Evolutionary conservation across 2,888 invertebrate genomes (phyloP).

Genomic region (Tribolium freemani): DNA sequence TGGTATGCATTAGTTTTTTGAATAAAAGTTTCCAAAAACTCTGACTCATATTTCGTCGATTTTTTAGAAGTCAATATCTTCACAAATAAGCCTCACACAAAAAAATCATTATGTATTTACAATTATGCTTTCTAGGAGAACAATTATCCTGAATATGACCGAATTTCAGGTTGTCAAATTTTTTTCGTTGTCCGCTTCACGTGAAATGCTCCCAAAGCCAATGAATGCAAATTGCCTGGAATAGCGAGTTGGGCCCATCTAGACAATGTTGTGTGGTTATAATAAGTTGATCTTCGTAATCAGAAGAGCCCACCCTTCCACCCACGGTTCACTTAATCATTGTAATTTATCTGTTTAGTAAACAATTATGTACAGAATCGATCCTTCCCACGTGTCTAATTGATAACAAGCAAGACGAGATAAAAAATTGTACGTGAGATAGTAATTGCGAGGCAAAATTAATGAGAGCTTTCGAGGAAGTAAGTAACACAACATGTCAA

Average conservation of each 20-base stretch:
- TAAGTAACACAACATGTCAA: slow-evolving; percentile 25
- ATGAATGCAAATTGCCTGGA: slow-evolving; percentile 32
- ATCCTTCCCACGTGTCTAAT: slow-evolving; percentile 30
- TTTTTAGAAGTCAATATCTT: too few relatives aligned
- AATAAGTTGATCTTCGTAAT: slow-evolving; percentile 27
- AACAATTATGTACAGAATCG: slow-evolving; percentile 41
- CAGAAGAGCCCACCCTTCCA: slow-evolving; percentile 34
- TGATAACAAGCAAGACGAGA: slow-evolving; percentile 9
- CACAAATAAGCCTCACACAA: too few relatives aligned
- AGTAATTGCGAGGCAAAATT: slow-evolving; percentile 13
- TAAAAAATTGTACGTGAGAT: not conserved
- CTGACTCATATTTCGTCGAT: too few relatives aligned
- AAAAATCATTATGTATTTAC: too few relatives aligned
- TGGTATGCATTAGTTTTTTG: too few relatives aligned
- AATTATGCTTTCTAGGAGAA: too few relatives aligned
- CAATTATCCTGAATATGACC: too few relatives aligned
- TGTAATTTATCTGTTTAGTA: slow-evolving; percentile 43
- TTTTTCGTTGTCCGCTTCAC: too few relatives aligned
- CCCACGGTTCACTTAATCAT: slow-evolving; percentile 39
- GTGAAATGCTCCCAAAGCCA: too few relatives aligned
- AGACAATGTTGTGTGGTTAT: slow-evolving; percentile 15
- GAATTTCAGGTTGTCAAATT: too few relatives aligned
- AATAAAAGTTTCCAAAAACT: too few relatives aligned
- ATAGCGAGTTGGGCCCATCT: slow-evolving; percentile 20
- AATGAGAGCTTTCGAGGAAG: slow-evolving; percentile 24